Evolutionary conservation across 2,888 invertebrate species (phyloP).

Genomic region (Ypsolopha sequella): DNA sequence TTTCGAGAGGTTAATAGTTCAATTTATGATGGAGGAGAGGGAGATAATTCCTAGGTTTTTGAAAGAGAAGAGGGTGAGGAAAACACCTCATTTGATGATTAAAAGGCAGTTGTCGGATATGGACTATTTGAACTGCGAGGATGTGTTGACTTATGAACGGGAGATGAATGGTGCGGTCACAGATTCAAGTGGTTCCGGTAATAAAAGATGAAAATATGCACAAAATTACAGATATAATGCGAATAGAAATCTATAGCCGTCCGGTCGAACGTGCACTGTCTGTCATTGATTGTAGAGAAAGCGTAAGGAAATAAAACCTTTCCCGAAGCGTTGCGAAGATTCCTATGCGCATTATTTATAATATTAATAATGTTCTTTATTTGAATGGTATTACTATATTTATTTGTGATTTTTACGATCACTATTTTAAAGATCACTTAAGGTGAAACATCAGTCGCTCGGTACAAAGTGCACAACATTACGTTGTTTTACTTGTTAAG

Average conservation of each 20-base stretch:
- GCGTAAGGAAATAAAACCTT: too few relatives aligned
- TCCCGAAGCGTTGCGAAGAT: too few relatives aligned
- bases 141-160: slow-evolving; percentile 29
- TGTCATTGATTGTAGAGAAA: too few relatives aligned
- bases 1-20: slow-evolving; percentile 49
- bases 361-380: too few relatives aligned
- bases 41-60: slow-evolving; percentile 43
- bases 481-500: too few relatives aligned
- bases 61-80: slow-evolving; percentile 43
- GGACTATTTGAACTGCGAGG: slow-evolving; percentile 49
- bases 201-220: background rate
- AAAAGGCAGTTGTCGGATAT: slow-evolving; percentile 41
- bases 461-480: too few relatives aligned
- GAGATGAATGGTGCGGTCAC: slow-evolving; percentile 16
- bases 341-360: too few relatives aligned
- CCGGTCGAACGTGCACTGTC: too few relatives aligned
- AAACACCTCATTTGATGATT: slow-evolving; percentile 50
- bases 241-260: too few relatives aligned
- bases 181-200: slow-evolving; percentile 1
- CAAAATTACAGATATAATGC: too few relatives aligned
- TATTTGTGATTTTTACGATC: background rate
- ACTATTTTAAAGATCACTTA: background rate
- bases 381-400: too few relatives aligned
- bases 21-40: slow-evolving; percentile 51
- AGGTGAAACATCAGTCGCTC: too few relatives aligned